Base-by-base conservation (phyloP, 2,888 invertebrate species). In the Pharmacophagus antenor region DNA sequence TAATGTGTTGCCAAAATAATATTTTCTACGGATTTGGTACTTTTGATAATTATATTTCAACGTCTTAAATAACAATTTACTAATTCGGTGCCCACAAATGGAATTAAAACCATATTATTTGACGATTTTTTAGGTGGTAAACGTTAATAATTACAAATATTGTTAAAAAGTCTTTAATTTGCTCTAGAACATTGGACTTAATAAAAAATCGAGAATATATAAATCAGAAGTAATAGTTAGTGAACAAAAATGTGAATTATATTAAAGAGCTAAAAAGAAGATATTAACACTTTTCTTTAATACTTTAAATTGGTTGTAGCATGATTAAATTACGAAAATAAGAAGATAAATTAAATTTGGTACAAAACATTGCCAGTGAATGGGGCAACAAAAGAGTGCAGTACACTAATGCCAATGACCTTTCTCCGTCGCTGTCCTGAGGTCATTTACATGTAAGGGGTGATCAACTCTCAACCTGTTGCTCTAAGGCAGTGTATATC, bases 361-460 rank as follows among this genome's bases (percentile, higher is more conserved):
- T 37, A 37, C 15, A n/a, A 37, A 37, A n/a, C 8, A n/a, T 4
- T n/a, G 15, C 2, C 1, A n/a, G 0, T 8, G 15, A 0, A 37
- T 8, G 15, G 15, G 37, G 37, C 37, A 37, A 37, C 37, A n/a
- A n/a, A 15, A n/a, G n/a, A 4, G 4, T n/a, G 37, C 15, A 37
- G 0, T n/a, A 7, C 18, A 18, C 10, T 20, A 21, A 58, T 12
- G 57, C 47, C 58, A 58, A 52, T 52, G 58, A 53, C 58, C 58
- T 53, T 48, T 41, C 22, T 1, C 15, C 1, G 3, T 5, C 1
- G 23, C 37, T 58, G 58, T 58, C 58, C 37, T 18, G 8, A 53
- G 58, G 58, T 58, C 47, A 41, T 58, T 58, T 18, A 53, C 52
- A 25, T 25, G 18, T 5, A 37, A 47, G 18, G 37, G 37, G 37